Conservation (phyloP, 1,140 invertebrate species). For the Hypothenemus hampei region DNA sequence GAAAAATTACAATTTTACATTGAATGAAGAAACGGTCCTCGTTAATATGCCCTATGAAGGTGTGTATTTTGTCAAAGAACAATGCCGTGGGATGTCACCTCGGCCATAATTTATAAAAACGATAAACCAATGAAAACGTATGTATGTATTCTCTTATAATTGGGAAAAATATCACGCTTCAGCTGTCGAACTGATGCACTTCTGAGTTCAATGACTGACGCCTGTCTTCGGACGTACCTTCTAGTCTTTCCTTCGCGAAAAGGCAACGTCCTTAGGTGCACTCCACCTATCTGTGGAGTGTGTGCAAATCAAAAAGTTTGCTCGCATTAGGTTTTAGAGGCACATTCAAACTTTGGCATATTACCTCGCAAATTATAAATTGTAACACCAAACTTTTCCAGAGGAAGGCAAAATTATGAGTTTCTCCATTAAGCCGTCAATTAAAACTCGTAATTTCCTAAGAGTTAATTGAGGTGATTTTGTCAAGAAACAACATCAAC, state of each 20-base stretch:
- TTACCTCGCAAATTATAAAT: too few relatives aligned
- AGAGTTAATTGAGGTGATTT: too few relatives aligned
- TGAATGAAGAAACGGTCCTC: not conserved
- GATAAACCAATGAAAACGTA: not conserved
- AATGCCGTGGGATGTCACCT: constrained; percentile 1
- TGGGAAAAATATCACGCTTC: constrained; percentile 15
- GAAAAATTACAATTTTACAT: too few relatives aligned
- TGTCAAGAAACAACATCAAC: too few relatives aligned
- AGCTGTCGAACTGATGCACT: constrained; percentile 17
- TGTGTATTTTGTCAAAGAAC: constrained; percentile 1
- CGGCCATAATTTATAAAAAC: too few relatives aligned
- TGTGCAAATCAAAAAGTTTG: too few relatives aligned
- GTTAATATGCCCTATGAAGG: not conserved
- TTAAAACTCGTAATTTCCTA: too few relatives aligned
- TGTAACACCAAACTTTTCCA: too few relatives aligned
- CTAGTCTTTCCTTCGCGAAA: constrained; percentile 2
- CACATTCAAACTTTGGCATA: too few relatives aligned
- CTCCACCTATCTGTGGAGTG: not conserved
- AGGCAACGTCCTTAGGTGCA: constrained; percentile 12
- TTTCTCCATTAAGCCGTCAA: too few relatives aligned
- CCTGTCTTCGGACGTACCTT: not conserved
- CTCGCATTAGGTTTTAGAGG: too few relatives aligned
- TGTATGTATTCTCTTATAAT: not conserved
- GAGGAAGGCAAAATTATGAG: too few relatives aligned
- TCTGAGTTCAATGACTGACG: constrained; percentile 12